Evolutionary conservation across 2,888 invertebrate genomes (phyloP), one percentile per base, ranked within the genome.

Genomic region (Toxonevra muliebris): DNA sequence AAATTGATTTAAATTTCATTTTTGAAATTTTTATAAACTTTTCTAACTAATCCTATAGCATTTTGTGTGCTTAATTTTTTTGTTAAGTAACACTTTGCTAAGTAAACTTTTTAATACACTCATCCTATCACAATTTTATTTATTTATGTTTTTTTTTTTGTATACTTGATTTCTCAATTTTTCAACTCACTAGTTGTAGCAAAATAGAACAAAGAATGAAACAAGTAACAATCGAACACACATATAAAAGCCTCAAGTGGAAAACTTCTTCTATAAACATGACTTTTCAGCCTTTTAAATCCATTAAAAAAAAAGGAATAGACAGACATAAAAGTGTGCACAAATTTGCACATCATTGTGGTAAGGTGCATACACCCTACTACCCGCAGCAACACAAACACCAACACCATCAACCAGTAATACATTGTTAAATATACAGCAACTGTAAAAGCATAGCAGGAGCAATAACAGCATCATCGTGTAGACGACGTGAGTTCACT

Each of bases 211-310:
- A 30, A 30, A 30, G 7, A 30, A 30, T 30, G 7, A 30, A 30
- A 30, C 2, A 30, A 30, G 7, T 30, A n/a, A n/a, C n/a, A n/a
- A n/a, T n/a, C n/a, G n/a, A n/a, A 30, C 30, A 30, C 7, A 30
- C 30, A 30, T 7, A 30, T 30, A 30, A 30, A 30, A 30, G 7
- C 30, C 30, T 30, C 30, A 30, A 30, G 30, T 30, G 30, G 43
- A 13, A 19, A 65, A 65, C 58, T 65, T 59, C 42, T 17, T 12
- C 42, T 42, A 43, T 59, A 52, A 59, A 65, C 59, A 58, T 65
- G 65, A 65, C 65, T 65, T 65, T 59, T 2, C 52, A 41, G 65
- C 58, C 57, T 43, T 58, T 65, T 30, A 54, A 17, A 58, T 45
- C 52, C 65, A 20, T 52, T 59, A 45, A 59, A 59, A 59, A 30